Evolutionary conservation across 92 coral and sea anemone genomes (phyloP).

Genomic region (Pocillopora grandis): DNA sequence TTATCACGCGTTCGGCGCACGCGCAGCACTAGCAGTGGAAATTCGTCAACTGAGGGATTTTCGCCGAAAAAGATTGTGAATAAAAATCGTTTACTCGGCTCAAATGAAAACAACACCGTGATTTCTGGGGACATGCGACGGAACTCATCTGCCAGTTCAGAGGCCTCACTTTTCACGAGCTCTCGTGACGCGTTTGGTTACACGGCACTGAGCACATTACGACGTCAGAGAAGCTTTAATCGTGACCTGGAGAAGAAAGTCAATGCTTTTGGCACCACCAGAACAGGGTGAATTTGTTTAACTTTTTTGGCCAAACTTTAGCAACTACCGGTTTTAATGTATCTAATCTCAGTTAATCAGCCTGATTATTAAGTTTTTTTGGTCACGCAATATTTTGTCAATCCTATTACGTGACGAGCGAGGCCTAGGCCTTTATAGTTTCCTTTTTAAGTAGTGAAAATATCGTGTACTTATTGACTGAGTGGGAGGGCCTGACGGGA

Average conservation of each 20-base stretch:
- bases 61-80: conserved; percentile 65
- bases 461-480: too few species aligned
- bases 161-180: conserved; percentile 63
- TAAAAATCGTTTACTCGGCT: conserved; percentile 63
- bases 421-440: too few species aligned
- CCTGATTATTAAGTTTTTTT: too few species aligned
- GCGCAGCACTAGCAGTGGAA: conserved; percentile 67
- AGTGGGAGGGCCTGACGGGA: too few species aligned
- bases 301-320: too few species aligned
- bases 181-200: conserved; percentile 96
- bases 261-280: conserved; percentile 41
- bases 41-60: conserved; percentile 42
- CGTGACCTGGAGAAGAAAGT: conserved; percentile 79
- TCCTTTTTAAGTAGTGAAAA: too few species aligned
- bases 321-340: too few species aligned
- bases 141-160: conserved; percentile 66
- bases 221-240: conserved; percentile 85
- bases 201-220: conserved; percentile 85
- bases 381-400: too few species aligned
- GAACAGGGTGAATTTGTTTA: conserved; percentile 10
- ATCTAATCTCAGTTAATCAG: too few species aligned
- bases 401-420: too few species aligned
- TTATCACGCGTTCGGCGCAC: conserved; percentile 62
- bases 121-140: conserved; percentile 79
- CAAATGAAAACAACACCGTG: conserved; percentile 66